These are phyloP conservation scores for Tachina grossa DNA, from an alignment of 2,888 invertebrate species.

Conservation along the genomic window DNA sequence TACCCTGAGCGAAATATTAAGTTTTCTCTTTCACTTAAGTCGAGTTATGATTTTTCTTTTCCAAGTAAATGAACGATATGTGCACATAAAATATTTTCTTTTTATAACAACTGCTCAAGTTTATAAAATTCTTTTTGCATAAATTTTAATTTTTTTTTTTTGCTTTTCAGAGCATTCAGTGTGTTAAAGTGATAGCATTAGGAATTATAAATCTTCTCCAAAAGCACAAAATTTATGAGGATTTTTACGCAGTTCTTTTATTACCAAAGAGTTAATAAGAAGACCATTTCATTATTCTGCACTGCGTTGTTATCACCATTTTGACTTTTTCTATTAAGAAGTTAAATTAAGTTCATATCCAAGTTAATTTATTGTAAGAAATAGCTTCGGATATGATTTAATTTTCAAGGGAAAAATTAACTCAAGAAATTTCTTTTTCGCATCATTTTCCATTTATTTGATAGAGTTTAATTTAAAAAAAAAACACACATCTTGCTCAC, in stretches of 20 bases:
- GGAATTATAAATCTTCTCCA: neutral
- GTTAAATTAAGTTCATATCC: constrained; percentile 13
- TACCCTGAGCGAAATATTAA: too few relatives aligned
- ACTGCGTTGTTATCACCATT: neutral
- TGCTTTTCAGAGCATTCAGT: neutral
- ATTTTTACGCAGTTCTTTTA: neutral
- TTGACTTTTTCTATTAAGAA: neutral
- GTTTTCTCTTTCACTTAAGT: too few relatives aligned
- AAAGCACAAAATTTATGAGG: neutral
- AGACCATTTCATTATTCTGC: neutral
- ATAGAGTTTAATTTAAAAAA: constrained; percentile 15
- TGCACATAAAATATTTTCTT: too few relatives aligned
- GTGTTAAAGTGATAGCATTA: neutral
- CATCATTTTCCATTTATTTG: neutral
- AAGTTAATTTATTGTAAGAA: constrained; percentile 20
- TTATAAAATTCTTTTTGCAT: too few relatives aligned
- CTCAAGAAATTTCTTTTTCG: neutral
- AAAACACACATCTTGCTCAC: neutral
- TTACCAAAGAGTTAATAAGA: neutral
- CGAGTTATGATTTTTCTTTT: too few relatives aligned
- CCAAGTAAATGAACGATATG: too few relatives aligned
- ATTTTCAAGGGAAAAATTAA: neutral
- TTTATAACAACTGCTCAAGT: too few relatives aligned
- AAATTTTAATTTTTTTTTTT: neutral
- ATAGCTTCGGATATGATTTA: neutral